A percentile compares a stretch with the other conserved stretches of the same genome.
Evolutionary conservation across 2,888 invertebrate genomes (phyloP).

Genomic region (Zelleria hepariella): DNA sequence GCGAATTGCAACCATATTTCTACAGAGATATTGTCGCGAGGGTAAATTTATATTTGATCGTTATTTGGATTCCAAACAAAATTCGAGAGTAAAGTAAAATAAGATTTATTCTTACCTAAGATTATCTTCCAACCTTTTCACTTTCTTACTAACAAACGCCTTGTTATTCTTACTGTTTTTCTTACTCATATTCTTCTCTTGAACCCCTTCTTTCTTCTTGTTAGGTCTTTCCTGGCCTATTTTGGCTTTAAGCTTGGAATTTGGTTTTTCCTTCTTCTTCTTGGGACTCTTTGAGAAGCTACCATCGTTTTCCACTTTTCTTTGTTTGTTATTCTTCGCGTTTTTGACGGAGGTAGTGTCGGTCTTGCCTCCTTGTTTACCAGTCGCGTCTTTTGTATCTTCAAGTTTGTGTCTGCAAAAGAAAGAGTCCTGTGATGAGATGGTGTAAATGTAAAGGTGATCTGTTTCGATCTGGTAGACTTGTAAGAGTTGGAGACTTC

Average conservation of each 20-base stretch:
- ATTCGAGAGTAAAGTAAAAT: background rate
- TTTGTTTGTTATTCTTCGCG: constrained; percentile 40
- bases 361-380: constrained; percentile 22
- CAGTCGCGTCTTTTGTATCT: constrained; percentile 20
- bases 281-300: constrained; percentile 8
- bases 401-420: constrained; percentile 47
- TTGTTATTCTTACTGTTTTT: background rate
- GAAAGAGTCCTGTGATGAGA: constrained; percentile 5
- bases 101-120: background rate
- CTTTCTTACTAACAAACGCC: background rate
- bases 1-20: no score
- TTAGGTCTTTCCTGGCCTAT: constrained; percentile 9
- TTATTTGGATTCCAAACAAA: background rate
- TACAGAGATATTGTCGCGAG: no score
- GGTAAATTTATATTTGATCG: no score
- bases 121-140: background rate
- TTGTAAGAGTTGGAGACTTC: no score
- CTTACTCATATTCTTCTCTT: constrained; percentile 22
- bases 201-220: constrained; percentile 9
- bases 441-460: background rate
- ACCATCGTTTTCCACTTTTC: constrained; percentile 30
- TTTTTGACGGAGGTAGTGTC: constrained; percentile 27
- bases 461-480: no score
- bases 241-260: constrained; percentile 15
- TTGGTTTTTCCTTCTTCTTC: constrained; percentile 17